Evolutionary conservation across 2,113 vertebrate genomes (phyloP), one percentile per base, ranked within the genome.

Genomic region (Paraplagusia blochii): DNA sequence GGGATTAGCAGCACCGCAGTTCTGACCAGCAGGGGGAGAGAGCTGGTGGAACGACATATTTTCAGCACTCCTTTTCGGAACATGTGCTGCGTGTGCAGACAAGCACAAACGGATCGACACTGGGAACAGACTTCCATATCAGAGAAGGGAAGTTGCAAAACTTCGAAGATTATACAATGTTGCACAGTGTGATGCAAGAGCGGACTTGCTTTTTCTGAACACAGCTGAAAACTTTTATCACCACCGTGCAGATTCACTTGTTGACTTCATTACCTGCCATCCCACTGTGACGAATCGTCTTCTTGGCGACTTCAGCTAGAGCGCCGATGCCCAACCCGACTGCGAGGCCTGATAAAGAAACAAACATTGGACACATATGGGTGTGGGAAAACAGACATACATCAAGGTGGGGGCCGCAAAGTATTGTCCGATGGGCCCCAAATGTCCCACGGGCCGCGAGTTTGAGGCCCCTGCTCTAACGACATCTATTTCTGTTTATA

Each of bases 241-340:
- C 6, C 54, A 54, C 36, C n/a, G 33, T 9, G 8, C 11, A 11
- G 17, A 14, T 13, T 3, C 10, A 13, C 18, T 43, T 43, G 46
- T 9, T 17, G 40, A 35, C 64, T 13, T 9, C 9, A 29, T 92
- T 84, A 96, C 94, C 93, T 82, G 61, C 74, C 8, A 81, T 78
- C 1, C 89, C 90, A 22, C 93, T 94, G 1, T 88, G 42, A 49
- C 94, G 88, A 54, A 97, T 91, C 63, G 90, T 94, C 86, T 99
- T 98, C 89, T 98, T 99, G 11, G 97, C 97, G 1, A 98, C 94
- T 81, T 99, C 97, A 7, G 97, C 96, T 64, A 99, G 58, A 0
- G 95, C 96, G 34, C 97, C 97, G 4, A 99, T 90, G 52, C 97
- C 95, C 83, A 99, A 89, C 48, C 96, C 95, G 49, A 99, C 92